phyloP scores from a whole-genome alignment of 2,797 vertebrate genomes.

The Gouania willdenowi region DNA sequence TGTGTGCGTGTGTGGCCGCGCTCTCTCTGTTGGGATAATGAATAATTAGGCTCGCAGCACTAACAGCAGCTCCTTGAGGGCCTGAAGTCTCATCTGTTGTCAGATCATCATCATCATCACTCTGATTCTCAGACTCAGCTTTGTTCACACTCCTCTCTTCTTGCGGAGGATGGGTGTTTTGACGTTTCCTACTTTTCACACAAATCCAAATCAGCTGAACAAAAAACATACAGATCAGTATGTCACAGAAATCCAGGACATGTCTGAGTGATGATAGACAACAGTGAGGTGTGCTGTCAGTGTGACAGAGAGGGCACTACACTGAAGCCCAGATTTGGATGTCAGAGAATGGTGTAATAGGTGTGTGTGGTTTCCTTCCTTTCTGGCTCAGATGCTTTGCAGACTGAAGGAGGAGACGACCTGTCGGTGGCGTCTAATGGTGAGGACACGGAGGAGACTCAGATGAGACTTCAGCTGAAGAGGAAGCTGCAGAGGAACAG shows the following conservation, averaged over 20 bases:
- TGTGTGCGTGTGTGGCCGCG: slow-evolving; percentile 28
- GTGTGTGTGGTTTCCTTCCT: too few species aligned
- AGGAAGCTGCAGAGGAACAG: slow-evolving; percentile 96
- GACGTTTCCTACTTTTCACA: too few species aligned
- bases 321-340: too few species aligned
- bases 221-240: too few species aligned
- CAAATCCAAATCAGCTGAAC: too few species aligned
- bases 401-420: slow-evolving; percentile 88
- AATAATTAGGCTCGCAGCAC: slow-evolving; percentile 91
- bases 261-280: too few species aligned
- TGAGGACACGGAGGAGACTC: slow-evolving; percentile 95
- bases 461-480: slow-evolving; percentile 98
- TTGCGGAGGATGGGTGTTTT: too few species aligned
- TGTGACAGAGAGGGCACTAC: too few species aligned
- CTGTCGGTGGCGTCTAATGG: slow-evolving; percentile 90
- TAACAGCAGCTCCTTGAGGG: slow-evolving; percentile 54
- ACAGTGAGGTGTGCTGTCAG: too few species aligned
- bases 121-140: background rate
- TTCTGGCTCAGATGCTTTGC: slow-evolving; percentile 93
- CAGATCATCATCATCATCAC: slow-evolving; percentile 11
- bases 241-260: too few species aligned
- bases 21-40: slow-evolving; percentile 87
- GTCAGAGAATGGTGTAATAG: too few species aligned
- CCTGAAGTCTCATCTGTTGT: slow-evolving; percentile 44
- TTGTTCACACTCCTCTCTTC: too few species aligned